Evolutionary conservation across 2,888 invertebrate species (phyloP), one percentile per base, ranked within the genome.

Genomic region (Metallyticus violacea): DNA sequence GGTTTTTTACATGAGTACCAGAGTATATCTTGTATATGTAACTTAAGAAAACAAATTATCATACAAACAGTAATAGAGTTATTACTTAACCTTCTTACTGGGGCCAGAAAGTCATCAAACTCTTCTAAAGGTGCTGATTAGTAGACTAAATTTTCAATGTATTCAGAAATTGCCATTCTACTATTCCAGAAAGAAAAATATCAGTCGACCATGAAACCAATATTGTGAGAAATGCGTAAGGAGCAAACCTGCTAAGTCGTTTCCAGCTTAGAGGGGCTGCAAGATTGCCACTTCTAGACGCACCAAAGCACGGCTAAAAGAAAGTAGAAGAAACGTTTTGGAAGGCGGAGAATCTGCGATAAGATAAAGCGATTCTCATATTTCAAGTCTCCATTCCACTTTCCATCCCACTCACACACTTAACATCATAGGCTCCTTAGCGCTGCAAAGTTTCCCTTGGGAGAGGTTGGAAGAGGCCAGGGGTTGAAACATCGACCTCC

Each of bases 291-390:
- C 22, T 62, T 62, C 22, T 22, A 62, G 22, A 62, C 40, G 40
- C 40, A 29, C 29, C 7, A 62, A 62, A 62, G 40, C 22, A 62
- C 15, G 40, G 22, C 15, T 22, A 22, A 62, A 62, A 62, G 40
- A 62, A 62, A 62, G 9, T 62, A 62, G 40, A 22, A 62, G 40
- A 62, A 62, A 62, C 40, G 40, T 62, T 62, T 62, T 22, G 6
- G 81, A 40, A 15, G 82, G 76, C 76, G 76, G 62, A 82, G 82
- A 82, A 27, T 76, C 27, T 76, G 27, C 40, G 82, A 82, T 82
- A 82, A 82, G 82, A 82, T 82, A 82, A 76, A 82, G 82, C 27
- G 82, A 82, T 82, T 76, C 76, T 82, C 82, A 82, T 82, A 82
- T 82, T 82, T 82, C 82, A 82, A 82, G 82, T 82, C 29, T 22